Base-by-base conservation (phyloP, 2,113 vertebrate genomes). In the Gopherus flavomarginatus region DNA sequence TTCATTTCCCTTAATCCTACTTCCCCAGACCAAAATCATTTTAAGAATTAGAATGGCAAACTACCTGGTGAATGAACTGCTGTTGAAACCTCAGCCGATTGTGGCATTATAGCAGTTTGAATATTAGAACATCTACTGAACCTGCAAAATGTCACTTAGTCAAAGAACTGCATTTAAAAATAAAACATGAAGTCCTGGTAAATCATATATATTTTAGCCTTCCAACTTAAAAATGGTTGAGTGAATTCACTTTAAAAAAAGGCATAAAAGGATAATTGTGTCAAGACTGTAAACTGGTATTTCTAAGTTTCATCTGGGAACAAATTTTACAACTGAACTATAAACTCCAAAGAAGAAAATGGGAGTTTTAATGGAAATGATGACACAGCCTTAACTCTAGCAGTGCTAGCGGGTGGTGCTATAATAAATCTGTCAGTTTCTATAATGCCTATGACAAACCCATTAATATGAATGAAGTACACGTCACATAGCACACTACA, bases 381-480 rank as follows among this genome's bases (percentile, higher is more conserved):
- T 98, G 97, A 98, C 94, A 97, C 94, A 98, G 96, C 72, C 92
- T 96, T 95, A 97, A 96, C 95, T 91, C 96, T 94, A 97, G 95
- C 95, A 97, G 87, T 87, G 90, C 96, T 95, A 97, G 96, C 91
- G 42, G 96, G 90, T 5, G 1, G 88, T 89, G 72, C 93, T 96
- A 14, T 95, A 97, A 98, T 98, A 98, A 98, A 98, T 98, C 98
- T 98, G 98, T 98, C 98, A 96, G 88, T 97, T 98, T 97, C 97
- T 96, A 94, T 97, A 97, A 98, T 94, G 94, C 96, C 97, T 97
- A 94, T 94, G 98, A 98, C 97, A 98, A 98, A 96, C 90, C 98
- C 97, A 98, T 98, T 98, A 98, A 98, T 98, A 98, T 98, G 98
- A 98, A 98, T 97, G 98, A 98, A 98, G 96, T 38, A 95, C 96